Conservation (phyloP, 2,888 invertebrate genomes). For the Euzophera pinguis region DNA sequence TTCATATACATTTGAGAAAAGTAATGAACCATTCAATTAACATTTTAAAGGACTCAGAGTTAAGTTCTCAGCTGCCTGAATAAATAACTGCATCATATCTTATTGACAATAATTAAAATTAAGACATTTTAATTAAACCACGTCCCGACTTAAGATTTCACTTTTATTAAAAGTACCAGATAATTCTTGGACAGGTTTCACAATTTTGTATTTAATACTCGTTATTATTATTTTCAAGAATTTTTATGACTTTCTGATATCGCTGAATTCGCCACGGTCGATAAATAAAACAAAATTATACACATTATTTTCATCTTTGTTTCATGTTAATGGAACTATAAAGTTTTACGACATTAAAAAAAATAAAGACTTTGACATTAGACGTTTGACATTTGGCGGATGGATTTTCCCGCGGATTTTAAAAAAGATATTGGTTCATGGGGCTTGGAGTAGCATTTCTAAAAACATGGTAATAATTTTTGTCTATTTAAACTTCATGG, state of each 20-base stretch:
- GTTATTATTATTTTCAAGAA: conserved; percentile 21
- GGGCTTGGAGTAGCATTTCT: too few relatives aligned
- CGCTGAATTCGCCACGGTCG: conserved; percentile 21
- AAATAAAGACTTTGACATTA: too few relatives aligned
- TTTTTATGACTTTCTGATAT: conserved; percentile 26
- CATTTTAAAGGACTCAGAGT: conserved; percentile 37
- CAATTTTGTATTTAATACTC: conserved; percentile 22
- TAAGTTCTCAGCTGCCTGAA: conserved; percentile 29
- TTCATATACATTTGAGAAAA: conserved; percentile 22
- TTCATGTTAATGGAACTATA: conserved; percentile 21
- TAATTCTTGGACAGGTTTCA: conserved; percentile 30
- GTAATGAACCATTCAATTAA: conserved; percentile 33
- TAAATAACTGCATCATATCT: conserved; percentile 37
- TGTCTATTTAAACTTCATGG: too few relatives aligned
- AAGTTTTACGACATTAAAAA: conserved; percentile 16
- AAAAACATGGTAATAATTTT: too few relatives aligned
- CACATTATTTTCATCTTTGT: conserved; percentile 20
- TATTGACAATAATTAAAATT: conserved; percentile 34
- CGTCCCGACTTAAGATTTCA: conserved; percentile 27
- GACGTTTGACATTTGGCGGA: too few relatives aligned
- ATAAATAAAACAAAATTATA: conserved; percentile 17
- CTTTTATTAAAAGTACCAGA: conserved; percentile 41
- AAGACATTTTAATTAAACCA: conserved; percentile 35
- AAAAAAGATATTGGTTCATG: too few relatives aligned
- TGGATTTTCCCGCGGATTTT: too few relatives aligned